Base-by-base conservation (phyloP, 2,888 invertebrate species). In the Dasysyrphus albostriatus region DNA sequence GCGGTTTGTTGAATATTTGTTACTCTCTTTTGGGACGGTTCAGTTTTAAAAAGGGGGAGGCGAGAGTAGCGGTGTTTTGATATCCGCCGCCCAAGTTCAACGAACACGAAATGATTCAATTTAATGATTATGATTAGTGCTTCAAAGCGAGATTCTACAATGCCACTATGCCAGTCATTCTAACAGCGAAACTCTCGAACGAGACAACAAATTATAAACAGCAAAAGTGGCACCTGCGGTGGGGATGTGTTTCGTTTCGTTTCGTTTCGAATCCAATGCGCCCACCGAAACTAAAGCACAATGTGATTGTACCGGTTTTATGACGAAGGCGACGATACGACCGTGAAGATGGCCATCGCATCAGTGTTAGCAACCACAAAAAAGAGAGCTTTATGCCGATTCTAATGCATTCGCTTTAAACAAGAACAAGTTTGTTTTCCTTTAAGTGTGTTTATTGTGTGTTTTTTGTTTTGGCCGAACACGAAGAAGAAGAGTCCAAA, bases 321-420 rank as follows among this genome's bases (percentile, higher is more conserved):
- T 82, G 69, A 70, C 29, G 44, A 8, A 29, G 16, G 34, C 77
- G 69, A 70, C 29, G 44, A 8, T 44, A 29, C 5, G 34, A 9
- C 34, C 8, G n/a, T 44, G 56, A 74, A 69, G 74, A 79, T 69
- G 69, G 10, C 61, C 83, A 74, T 74, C 61, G 67, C 67, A 32
- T 7, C 5, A 19, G 72, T 59, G 58, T 72, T 72, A 81, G 54
- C 69, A 81, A 39, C 47, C 47, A 61, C 58, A 34, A 61, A 14
- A 49, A 51, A 76, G 56, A 83, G 49, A 70, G 54, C 65, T 51
- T 76, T 32, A 84, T 72, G 81, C 58, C 67, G 84, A 84, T 84
- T 81, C 84, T 73, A 84, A 84, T 81, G 59, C 83, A 80, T 84
- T 80, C 49, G 75, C 39, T 75, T 80, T 54, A 72, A 77, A 79